Evolutionary conservation across 2,113 vertebrate genomes (phyloP), one percentile per base, ranked within the genome.

Genomic region (Caretta caretta): DNA sequence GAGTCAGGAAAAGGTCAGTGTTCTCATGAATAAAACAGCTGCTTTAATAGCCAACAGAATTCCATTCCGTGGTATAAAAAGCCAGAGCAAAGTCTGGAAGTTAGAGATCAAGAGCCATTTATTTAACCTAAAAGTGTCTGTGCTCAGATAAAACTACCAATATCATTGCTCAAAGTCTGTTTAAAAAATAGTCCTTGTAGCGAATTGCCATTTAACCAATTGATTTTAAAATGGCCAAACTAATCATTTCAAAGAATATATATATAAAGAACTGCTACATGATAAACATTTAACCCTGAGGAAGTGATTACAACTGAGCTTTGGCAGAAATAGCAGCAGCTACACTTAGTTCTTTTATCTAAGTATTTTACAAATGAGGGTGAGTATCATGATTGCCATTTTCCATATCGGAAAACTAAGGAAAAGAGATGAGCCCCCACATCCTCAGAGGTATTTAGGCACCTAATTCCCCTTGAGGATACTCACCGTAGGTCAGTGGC

Each of bases 261-360:
- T 82, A 84, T 75, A 76, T 1, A 62, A 86, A 50, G 86, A 51
- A 84, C 4, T 19, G 62, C 42, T 80, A 69, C 9, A 42, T n/a
- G 76, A 80, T 51, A 93, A 80, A 90, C 29, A 38, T 86, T 79
- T 22, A 49, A 86, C 89, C 92, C 88, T 59, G 4, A 72, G 87
- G 24, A 48, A 82, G 0, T 48, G 49, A 90, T 86, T 92, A 48
- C 14, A 91, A 38, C 8, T 25, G 50, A 65, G 31, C 48, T 89
- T 46, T 12, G 82, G 86, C 86, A 42, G 54, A 69, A 76, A 16
- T 59, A 78, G 14, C 88, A 72, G 17, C 50, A 88, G 31, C 17
- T n/a, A n/a, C 46, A 56, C 35, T 89, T 86, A 57, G 87, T 80
- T 22, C 20, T 16, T 76, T 86, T 35, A n/a, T 48, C 0, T 14